A percentile compares a stretch with the other conserved stretches of the same genome.
Conservation (phyloP, 2,888 invertebrate genomes). For the Limnephilus rhombicus region DNA sequence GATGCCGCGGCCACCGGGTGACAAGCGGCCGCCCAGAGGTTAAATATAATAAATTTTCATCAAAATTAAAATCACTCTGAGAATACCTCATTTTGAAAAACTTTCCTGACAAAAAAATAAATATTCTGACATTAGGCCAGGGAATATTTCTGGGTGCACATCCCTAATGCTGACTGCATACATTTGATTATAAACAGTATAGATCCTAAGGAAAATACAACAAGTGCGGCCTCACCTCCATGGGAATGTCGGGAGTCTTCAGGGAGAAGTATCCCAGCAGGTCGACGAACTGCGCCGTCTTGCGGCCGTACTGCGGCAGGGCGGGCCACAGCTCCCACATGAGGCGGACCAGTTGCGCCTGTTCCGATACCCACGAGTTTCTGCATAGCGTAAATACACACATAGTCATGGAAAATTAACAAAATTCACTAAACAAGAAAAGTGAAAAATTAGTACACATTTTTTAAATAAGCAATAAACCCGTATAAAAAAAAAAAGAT, state of each 20-base stretch:
- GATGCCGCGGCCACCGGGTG: no score
- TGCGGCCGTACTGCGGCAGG: conserved; percentile 92
- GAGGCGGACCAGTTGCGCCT: conserved; percentile 87
- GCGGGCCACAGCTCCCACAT: conserved; percentile 96
- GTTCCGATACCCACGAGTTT: conserved; percentile 87
- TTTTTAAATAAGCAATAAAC: no score
- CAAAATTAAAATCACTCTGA: no score
- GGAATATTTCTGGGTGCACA: no score
- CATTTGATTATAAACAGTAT: conserved; percentile 72
- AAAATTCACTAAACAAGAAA: not conserved
- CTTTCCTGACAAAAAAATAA: no score
- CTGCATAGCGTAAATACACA: conserved; percentile 69
- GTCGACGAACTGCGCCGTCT: conserved; percentile 98
- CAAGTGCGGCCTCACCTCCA: conserved; percentile 53
- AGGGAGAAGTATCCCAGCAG: conserved; percentile 96
- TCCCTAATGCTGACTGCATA: no score
- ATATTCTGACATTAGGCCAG: no score
- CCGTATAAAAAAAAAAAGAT: no score
- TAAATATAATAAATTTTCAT: no score
- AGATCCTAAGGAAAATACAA: conserved; percentile 79
- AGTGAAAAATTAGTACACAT: no score
- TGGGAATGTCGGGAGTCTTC: conserved; percentile 79
- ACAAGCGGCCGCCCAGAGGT: no score
- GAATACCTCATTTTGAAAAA: no score
- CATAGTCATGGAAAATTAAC: conserved; percentile 59